These are phyloP conservation scores for Malurus alboscapulatus DNA, from an alignment of 2,113 vertebrate species.

Conservation along the genomic window DNA sequence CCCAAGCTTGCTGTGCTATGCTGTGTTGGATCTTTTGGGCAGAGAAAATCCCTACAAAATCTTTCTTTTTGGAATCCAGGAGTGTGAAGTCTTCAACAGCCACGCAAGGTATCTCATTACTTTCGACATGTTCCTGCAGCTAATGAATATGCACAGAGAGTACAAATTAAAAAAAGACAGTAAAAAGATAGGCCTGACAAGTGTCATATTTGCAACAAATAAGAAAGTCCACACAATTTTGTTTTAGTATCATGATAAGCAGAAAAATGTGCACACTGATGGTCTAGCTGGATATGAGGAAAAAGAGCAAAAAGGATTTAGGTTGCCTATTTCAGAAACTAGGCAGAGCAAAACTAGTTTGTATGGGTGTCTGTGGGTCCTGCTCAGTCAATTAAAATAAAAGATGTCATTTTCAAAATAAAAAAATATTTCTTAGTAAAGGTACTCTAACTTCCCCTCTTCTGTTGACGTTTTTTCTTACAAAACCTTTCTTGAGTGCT, in stretches of 20 bases:
- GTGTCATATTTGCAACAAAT: not conserved
- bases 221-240: not conserved
- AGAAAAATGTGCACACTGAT: rapidly evolving
- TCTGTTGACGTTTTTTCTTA: not conserved
- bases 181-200: not conserved
- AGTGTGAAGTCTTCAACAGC: not conserved
- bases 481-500: not conserved
- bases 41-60: not conserved
- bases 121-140: rapidly evolving
- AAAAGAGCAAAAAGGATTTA: not conserved
- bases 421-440: not conserved
- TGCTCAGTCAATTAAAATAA: not conserved
- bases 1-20: not conserved
- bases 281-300: not conserved
- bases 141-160: not conserved
- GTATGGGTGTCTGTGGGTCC: rapidly evolving
- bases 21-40: not conserved
- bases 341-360: not conserved
- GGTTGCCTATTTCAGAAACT: not conserved
- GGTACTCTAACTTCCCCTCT: not conserved
- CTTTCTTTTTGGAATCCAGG: not conserved
- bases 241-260: not conserved
- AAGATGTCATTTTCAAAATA: not conserved
- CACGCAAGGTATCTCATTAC: not conserved
- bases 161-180: rapidly evolving